Evolutionary conservation across 2,113 vertebrate genomes (phyloP).

Genomic region (Dinomys branickii): DNA sequence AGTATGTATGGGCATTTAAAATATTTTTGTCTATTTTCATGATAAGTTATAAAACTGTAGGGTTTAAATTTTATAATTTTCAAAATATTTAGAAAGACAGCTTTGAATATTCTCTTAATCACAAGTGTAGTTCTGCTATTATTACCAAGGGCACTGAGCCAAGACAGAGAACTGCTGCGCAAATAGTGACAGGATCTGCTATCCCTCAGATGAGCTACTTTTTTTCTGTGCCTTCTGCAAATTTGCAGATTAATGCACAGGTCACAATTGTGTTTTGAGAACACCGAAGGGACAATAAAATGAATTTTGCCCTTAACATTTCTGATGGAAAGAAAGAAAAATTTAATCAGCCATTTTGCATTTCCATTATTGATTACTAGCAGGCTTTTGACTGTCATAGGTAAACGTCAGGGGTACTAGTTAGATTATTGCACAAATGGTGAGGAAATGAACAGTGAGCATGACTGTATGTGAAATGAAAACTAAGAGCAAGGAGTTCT

Average conservation of each 20-base stretch:
- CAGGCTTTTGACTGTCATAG: conserved; percentile 74
- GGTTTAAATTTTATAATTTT: conserved; percentile 8
- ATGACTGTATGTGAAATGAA: conserved; percentile 57
- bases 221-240: conserved; percentile 37
- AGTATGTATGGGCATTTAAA: neutral
- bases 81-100: conserved; percentile 41
- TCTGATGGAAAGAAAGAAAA: conserved; percentile 73
- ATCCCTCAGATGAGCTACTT: conserved; percentile 30
- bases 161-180: conserved; percentile 1
- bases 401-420: conserved; percentile 80
- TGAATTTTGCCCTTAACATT: conserved; percentile 77
- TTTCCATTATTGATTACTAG: conserved; percentile 85
- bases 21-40: neutral
- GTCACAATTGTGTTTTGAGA: conserved; percentile 45
- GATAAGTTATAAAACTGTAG: neutral
- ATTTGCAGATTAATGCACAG: conserved; percentile 62
- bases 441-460: conserved; percentile 66
- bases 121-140: neutral
- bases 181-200: conserved; percentile 19
- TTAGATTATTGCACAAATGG: conserved; percentile 78
- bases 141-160: neutral
- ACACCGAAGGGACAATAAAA: conserved; percentile 63
- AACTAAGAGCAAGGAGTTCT: conserved; percentile 27
- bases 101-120: conserved; percentile 16
- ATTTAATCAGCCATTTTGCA: conserved; percentile 80